phyloP scores from a whole-genome alignment of 2,113 vertebrate species.

The Daphoenositta chrysoptera region DNA sequence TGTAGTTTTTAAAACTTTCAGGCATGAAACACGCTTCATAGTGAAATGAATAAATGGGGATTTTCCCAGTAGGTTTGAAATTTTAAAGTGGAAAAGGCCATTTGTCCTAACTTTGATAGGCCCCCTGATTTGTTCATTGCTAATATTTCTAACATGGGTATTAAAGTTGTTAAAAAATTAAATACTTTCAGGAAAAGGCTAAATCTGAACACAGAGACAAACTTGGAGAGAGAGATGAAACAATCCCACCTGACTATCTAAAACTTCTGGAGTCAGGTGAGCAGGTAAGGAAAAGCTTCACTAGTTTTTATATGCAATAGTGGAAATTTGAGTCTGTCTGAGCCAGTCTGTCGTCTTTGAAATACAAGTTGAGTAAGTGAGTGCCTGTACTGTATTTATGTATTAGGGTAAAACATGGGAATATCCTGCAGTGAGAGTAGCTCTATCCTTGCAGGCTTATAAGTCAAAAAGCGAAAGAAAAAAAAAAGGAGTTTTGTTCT shows the following conservation, averaged over 20 bases:
- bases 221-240: slow-evolving; percentile 76
- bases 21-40: rapidly evolving
- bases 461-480: not conserved
- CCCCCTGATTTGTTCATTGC: not conserved
- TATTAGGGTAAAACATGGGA: not conserved
- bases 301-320: not conserved
- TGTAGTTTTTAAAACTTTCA: not conserved
- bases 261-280: slow-evolving; percentile 67
- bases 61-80: not conserved
- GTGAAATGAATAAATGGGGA: rapidly evolving
- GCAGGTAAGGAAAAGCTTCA: slow-evolving; percentile 48
- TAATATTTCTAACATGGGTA: not conserved
- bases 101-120: not conserved
- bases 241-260: slow-evolving; percentile 71
- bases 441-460: not conserved
- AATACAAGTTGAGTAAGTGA: not conserved
- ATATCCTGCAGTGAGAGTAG: not conserved
- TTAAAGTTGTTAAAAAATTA: not conserved
- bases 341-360: not conserved
- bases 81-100: not conserved
- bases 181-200: slow-evolving; percentile 67
- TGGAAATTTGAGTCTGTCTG: not conserved
- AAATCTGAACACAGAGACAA: slow-evolving; percentile 71
- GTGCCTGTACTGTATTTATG: not conserved
- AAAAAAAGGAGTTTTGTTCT: not conserved